These are phyloP conservation scores for Anoura caudifer DNA, from an alignment of 2,113 vertebrate genomes.

Conservation along the genomic window DNA sequence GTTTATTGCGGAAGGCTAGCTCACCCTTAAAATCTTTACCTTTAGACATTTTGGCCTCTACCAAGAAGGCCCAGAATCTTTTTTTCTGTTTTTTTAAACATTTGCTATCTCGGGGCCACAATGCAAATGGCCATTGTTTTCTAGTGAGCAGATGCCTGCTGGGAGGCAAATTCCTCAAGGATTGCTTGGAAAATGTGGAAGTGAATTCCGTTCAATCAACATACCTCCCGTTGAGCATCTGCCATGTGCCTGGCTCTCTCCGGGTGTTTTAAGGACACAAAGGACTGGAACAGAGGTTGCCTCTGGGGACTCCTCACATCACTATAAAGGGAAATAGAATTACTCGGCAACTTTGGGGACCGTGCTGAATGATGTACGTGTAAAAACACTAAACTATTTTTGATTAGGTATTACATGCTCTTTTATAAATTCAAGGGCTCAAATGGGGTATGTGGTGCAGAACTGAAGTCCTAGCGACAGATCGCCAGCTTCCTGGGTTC, in stretches of 20 bases:
- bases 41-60: neutral
- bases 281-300: neutral
- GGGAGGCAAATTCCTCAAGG: conserved; percentile 62
- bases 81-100: neutral
- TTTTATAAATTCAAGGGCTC: neutral
- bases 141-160: conserved; percentile 50
- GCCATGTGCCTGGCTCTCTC: neutral
- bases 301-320: neutral
- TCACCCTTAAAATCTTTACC: neutral
- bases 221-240: neutral
- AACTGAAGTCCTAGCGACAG: neutral
- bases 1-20: neutral
- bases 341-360: neutral
- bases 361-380: no score
- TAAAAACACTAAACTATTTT: neutral
- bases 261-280: conserved; percentile 22
- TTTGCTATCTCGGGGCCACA: conserved; percentile 12
- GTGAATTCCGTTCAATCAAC: conserved; percentile 27
- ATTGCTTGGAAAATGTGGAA: conserved; percentile 62
- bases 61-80: neutral
- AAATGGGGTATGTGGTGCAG: neutral
- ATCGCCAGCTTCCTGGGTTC: neutral
- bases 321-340: neutral
- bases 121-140: conserved; percentile 65
- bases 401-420: neutral